A percentile compares a stretch with the other conserved stretches of the same genome.
Conservation (phyloP, 2,888 invertebrate species). For the Campaea margaritaria region DNA sequence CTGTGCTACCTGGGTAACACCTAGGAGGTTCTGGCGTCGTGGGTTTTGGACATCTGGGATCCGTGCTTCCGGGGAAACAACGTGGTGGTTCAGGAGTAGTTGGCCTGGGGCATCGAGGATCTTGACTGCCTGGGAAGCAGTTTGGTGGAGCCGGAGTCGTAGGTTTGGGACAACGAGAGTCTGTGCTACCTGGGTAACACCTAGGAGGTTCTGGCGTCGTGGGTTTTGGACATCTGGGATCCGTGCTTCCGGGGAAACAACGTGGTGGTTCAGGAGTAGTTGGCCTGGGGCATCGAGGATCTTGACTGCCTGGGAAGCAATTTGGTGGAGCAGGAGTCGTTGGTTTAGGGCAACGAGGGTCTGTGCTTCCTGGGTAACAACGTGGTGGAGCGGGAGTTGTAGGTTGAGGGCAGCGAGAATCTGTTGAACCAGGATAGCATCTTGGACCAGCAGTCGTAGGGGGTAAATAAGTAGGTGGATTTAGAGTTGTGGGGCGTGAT, state of each 20-base stretch:
- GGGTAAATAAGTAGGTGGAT: constrained; percentile 49
- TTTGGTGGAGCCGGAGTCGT: constrained; percentile 47
- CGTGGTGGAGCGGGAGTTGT: constrained; percentile 27
- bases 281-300: constrained; percentile 46
- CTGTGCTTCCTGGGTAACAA: constrained; percentile 41
- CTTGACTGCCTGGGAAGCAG: constrained; percentile 40
- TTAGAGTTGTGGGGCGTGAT: constrained; percentile 49
- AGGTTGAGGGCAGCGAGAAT: constrained; percentile 46
- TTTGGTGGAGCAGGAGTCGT: constrained; percentile 48
- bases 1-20: constrained; percentile 38
- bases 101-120: constrained; percentile 54
- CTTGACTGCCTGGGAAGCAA: constrained; percentile 42
- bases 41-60: constrained; percentile 48
- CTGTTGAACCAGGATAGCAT: constrained; percentile 40
- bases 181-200: constrained; percentile 42
- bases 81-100: constrained; percentile 48
- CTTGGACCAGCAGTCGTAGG: constrained; percentile 42
- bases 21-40: constrained; percentile 43
- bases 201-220: constrained; percentile 48
- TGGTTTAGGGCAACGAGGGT: constrained; percentile 54
- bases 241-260: constrained; percentile 41
- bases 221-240: constrained; percentile 54
- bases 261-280: constrained; percentile 26
- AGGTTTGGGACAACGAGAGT: constrained; percentile 47
- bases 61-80: constrained; percentile 42